Evolutionary conservation across 2,888 invertebrate genomes (phyloP).

Genomic region (Caenorhabditis becei): DNA sequence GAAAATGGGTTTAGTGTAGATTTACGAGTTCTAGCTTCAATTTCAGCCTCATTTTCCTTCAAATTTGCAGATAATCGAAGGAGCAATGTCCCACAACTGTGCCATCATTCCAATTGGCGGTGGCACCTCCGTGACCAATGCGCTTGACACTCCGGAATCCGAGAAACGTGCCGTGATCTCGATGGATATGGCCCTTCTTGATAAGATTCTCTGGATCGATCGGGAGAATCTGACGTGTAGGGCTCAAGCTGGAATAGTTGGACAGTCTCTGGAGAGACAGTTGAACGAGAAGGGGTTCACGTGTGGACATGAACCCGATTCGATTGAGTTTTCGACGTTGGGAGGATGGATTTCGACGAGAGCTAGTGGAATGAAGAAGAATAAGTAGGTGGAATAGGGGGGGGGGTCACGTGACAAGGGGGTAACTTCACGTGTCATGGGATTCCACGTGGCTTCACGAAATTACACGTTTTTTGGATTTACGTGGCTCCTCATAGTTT

Average conservation of each 20-base stretch:
- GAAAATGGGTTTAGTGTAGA: too few relatives aligned
- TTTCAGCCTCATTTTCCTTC: too few relatives aligned
- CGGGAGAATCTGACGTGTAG: constrained; percentile 89
- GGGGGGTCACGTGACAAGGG: neutral
- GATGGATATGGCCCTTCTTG: constrained; percentile 95
- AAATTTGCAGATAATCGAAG: constrained; percentile 85
- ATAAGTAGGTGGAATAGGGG: constrained; percentile 86
- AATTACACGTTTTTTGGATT: too few relatives aligned
- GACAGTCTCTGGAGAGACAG: constrained; percentile 74
- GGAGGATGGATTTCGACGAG: constrained; percentile 98
- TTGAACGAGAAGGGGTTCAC: constrained; percentile 75
- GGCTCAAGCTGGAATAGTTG: constrained; percentile 83
- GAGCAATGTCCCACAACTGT: constrained; percentile 88
- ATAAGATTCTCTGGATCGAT: constrained; percentile 94
- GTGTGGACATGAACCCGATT: constrained; percentile 97
- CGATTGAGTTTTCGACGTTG: constrained; percentile 92
- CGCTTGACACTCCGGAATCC: constrained; percentile 73
- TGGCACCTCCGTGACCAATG: constrained; percentile 79
- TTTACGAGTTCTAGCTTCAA: too few relatives aligned
- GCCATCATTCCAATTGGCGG: constrained; percentile 87
- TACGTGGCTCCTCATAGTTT: too few relatives aligned
- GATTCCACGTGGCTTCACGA: too few relatives aligned
- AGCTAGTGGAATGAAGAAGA: constrained; percentile 99
- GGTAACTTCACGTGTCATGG: too few relatives aligned
- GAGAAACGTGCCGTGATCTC: constrained; percentile 91